Percentiles rank a stretch among this genome's conserved stretches.
These are phyloP conservation scores for Drosophila acutilabella DNA, from an alignment of 2,888 invertebrate species.

Conservation along the genomic window DNA sequence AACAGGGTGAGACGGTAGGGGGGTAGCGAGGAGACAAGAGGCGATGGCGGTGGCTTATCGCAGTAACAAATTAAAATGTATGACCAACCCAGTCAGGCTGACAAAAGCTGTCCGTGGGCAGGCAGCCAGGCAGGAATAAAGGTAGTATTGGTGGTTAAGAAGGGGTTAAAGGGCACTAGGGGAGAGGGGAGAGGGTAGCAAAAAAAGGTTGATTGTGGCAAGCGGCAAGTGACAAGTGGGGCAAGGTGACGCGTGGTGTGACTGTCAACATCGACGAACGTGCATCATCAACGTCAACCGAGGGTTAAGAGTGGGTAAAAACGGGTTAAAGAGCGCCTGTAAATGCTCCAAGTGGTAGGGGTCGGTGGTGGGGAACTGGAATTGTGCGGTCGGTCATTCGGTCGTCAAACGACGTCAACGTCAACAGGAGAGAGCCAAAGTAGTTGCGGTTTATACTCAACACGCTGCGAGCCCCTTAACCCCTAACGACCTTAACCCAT, in stretches of 20 bases:
- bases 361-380: neutral
- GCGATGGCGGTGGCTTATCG: constrained; percentile 38
- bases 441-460: constrained; percentile 42
- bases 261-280: constrained; percentile 21
- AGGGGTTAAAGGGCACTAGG: neutral
- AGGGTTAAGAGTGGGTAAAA: neutral
- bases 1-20: too few relatives aligned
- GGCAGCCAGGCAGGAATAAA: neutral
- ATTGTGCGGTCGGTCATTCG: constrained; percentile 48
- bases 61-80: constrained; percentile 74
- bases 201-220: neutral
- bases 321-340: too few relatives aligned
- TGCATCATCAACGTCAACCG: constrained; percentile 12
- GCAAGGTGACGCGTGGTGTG: constrained; percentile 55
- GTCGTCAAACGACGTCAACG: constrained; percentile 49
- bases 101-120: constrained; percentile 29
- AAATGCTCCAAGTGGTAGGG: neutral
- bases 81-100: constrained; percentile 44
- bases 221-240: constrained; percentile 26
- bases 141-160: neutral
- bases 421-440: constrained; percentile 40
- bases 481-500: neutral
- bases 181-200: neutral
- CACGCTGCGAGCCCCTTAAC: neutral
- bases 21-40: neutral